Percentiles rank a stretch among this genome's conserved stretches.
These are phyloP conservation scores for Agrypnia vestita DNA, from an alignment of 1,140 invertebrate genomes.

Conservation along the genomic window DNA sequence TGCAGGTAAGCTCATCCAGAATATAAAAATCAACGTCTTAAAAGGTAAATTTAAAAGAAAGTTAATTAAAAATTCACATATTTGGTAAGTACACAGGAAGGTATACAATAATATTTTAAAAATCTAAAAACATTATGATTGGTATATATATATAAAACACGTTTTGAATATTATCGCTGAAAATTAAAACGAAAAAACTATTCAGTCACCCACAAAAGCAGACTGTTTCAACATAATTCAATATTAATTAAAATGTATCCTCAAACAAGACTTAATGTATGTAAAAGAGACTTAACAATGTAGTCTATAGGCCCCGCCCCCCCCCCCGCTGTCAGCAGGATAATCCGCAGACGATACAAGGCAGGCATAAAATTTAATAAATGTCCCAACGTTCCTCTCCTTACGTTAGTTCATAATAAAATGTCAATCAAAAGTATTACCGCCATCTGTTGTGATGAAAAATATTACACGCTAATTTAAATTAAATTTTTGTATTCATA, in stretches of 20 bases:
- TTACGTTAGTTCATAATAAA: background rate
- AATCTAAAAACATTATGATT: too few relatives aligned
- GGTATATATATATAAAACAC: too few relatives aligned
- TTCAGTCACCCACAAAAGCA: too few relatives aligned
- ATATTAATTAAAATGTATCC: constrained; percentile 11
- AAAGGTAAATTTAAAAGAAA: background rate
- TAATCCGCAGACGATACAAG: background rate
- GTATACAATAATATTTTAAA: too few relatives aligned
- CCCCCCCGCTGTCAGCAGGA: background rate
- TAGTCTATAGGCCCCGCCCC: background rate
- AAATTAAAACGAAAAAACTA: too few relatives aligned
- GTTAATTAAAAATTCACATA: background rate
- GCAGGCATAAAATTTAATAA: background rate
- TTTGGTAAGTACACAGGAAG: too few relatives aligned
- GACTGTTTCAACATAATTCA: background rate
- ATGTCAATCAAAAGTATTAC: background rate
- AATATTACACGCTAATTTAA: too few relatives aligned
- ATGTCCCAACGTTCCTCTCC: background rate
- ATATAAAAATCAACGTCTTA: background rate
- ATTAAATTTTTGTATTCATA: too few relatives aligned
- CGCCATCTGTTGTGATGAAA: too few relatives aligned
- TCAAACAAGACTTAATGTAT: background rate
- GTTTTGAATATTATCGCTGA: too few relatives aligned
- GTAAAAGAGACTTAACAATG: constrained; percentile 13
- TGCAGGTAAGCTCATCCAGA: background rate